Evolutionary conservation across 2,888 invertebrate genomes (phyloP), one percentile per base, ranked within the genome.

Genomic region (Nemoura dubitans): DNA sequence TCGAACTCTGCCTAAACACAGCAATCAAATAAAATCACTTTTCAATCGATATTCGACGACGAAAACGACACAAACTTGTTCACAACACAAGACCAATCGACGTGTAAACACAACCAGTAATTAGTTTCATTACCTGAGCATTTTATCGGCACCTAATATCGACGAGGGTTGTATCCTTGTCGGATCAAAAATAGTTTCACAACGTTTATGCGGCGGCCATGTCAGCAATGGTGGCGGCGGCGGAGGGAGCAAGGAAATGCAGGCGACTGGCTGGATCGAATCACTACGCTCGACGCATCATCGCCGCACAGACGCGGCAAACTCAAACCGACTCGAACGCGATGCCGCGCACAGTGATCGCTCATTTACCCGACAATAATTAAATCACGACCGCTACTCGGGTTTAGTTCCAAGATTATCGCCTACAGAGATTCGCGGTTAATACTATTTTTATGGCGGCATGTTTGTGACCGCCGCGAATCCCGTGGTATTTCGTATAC

Each of bases 131-230:
- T 87, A 88, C 88, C 88, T 88, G 87, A 76, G 82, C 88, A 88
- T 88, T 76, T 86, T 87, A 87, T 85, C 85, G 76, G 86, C 85
- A 29, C 77, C 43, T 83, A 83, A 76, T 83, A 86, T 87, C 80
- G 87, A 86, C 87, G 87, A 88, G 88, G 88, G 88, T 82, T 87
- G 87, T 86, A 87, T 87, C 87, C 88, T 88, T 78, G 76, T 82
- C 78, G 87, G 88, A 87, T 87, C 87, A 85, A 87, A 88, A 88
- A 88, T 85, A 86, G 86, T 84, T 88, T 86, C 87, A 87, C 87
- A 78, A 42, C 87, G 87, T 78, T 82, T 83, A 85, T 87, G 87
- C 86, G 87, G 88, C 87, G 87, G 88, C 88, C 88, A 88, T 88
- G 88, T 88, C 88, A 88, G 87, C 88, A 88, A 87, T 84, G 76